Percentiles rank a stretch among this genome's conserved stretches.
Evolutionary conservation across 37 sponge, comb jelly and placozoan genomes (phyloP).

Genomic region (Bolinopsis microptera): DNA sequence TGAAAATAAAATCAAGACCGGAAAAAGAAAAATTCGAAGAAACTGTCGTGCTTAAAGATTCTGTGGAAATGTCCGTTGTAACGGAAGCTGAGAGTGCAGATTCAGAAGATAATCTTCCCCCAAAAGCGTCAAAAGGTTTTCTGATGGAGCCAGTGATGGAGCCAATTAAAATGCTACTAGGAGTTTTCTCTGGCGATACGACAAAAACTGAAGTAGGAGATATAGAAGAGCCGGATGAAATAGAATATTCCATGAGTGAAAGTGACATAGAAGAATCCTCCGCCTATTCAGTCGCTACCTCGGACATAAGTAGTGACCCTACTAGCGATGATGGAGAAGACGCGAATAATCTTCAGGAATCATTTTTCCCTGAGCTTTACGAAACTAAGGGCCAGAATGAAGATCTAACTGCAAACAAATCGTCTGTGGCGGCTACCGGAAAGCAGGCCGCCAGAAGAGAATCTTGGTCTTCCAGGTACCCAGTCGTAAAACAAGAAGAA

Average conservation of each 20-base stretch:
- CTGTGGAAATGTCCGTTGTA: background rate
- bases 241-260: background rate
- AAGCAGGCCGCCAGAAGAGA: background rate
- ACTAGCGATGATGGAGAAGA: background rate
- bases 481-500: background rate
- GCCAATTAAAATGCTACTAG: background rate
- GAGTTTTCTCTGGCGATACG: background rate
- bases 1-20: background rate
- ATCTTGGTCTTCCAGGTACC: background rate
- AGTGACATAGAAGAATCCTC: constrained; percentile 3
- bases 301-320: constrained; percentile 22
- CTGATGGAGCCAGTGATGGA: background rate
- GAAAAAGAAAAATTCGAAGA: too few species aligned
- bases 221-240: background rate
- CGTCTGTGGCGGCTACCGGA: background rate
- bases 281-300: background rate
- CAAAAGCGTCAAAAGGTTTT: background rate
- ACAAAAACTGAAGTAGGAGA: background rate
- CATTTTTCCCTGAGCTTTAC: background rate
- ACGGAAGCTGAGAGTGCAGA: background rate
- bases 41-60: background rate
- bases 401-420: background rate
- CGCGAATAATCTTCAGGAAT: background rate
- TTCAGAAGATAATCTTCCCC: background rate
- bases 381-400: background rate